Base-by-base conservation (phyloP, 1,140 invertebrate genomes). In the Subanguina moxae region DNA sequence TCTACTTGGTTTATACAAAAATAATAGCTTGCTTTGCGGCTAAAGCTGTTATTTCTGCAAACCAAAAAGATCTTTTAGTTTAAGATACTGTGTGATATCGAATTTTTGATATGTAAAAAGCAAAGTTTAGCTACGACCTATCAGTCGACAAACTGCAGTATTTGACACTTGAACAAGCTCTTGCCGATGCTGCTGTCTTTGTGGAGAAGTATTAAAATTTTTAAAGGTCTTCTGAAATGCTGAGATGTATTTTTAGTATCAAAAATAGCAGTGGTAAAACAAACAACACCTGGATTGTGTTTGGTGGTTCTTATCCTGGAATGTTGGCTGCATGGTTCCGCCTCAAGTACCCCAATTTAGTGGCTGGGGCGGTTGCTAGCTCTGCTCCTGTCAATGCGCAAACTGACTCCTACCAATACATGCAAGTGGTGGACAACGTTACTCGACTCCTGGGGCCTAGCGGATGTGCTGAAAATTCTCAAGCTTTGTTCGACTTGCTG, bases 281-380 rank as follows among this genome's bases (percentile, higher is more conserved):
- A 92, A 91, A 85, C 32, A 38, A 38, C 11, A 38, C 32, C 32
- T 93, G 91, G 90, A 89, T 96, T 68, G 88, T 88, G 1, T 94
- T 95, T 83, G 93, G 93, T 30, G 93, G 93, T 0, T 93, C 91
- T 0, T 96, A 96, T 84, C 46, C 74, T 27, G 93, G 92, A 59
- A 80, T 57, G 1, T 83, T 95, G 56, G 90, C 91, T 17, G 92
- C 92, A 8, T 95, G 92, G 92, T 85, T 90, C 62, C 85, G 93
- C 62, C 81, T 88, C 11, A 94, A 94, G 83, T 95, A 93, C 84
- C 91, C 93, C 1, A 89, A 94, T 85, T 84, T 94, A 7, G 88
- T 93, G 0, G 85, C 91, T 82, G 88, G 83, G 1, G 87, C 92
- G 43, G 88, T 95, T 5, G 92, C 91, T n/a, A 87, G 90, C 0